Conservation (phyloP, 2,113 vertebrate species). For the Hippolais icterina region DNA sequence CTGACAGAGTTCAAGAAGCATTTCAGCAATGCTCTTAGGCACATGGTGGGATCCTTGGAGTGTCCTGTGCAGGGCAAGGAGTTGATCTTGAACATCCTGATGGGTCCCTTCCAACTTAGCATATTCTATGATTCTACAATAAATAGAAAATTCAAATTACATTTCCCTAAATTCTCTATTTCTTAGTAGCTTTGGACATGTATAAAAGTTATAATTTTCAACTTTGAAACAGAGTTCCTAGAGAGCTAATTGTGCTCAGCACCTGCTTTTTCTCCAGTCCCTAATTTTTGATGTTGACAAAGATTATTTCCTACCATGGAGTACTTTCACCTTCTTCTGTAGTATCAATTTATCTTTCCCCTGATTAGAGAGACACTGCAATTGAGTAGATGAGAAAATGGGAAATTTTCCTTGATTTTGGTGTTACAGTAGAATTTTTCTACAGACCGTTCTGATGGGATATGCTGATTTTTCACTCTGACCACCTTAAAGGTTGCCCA, state of each 20-base stretch:
- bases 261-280: neutral
- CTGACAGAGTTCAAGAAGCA: neutral
- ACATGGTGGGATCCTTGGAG: too few relatives aligned
- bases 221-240: neutral
- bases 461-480: neutral
- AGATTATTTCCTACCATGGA: neutral
- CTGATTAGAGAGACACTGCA: neutral
- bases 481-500: accelerated
- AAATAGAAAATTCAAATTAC: neutral
- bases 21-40: neutral
- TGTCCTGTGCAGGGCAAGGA: neutral
- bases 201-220: neutral
- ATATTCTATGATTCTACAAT: neutral
- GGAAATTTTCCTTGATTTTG: neutral
- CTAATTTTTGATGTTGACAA: neutral
- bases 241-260: neutral
- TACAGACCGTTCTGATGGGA: neutral
- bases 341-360: neutral
- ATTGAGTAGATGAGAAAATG: neutral
- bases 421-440: neutral
- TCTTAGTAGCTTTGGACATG: neutral
- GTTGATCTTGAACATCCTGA: neutral
- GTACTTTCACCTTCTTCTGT: neutral
- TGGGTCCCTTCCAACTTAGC: neutral
- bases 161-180: neutral